A percentile compares a stretch with the other conserved stretches of the same genome.
Evolutionary conservation across 2,113 vertebrate genomes (phyloP).

Genomic region (Hypomesus transpacificus): DNA sequence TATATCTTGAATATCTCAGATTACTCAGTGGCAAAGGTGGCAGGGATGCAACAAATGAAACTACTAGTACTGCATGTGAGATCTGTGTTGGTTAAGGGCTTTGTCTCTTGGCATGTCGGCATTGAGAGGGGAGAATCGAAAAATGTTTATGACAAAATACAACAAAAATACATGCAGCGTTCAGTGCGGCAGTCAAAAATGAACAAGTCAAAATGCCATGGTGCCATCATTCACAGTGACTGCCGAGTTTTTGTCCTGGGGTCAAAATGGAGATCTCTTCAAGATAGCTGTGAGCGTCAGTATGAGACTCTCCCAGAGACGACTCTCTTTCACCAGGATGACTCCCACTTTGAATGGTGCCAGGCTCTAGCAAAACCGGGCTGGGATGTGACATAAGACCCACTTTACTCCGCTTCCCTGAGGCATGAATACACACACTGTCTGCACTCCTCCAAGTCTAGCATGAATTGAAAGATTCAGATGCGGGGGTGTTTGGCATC

Average conservation of each 20-base stretch:
- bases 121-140: too few species aligned
- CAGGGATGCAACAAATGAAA: too few species aligned
- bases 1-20: too few species aligned
- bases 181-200: not conserved
- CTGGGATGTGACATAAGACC: constrained; percentile 19
- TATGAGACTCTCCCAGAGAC: too few species aligned
- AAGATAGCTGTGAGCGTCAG: too few species aligned
- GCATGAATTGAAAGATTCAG: constrained; percentile 10
- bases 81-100: too few species aligned
- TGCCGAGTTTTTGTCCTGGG: not conserved
- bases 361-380: constrained; percentile 11
- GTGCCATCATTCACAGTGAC: not conserved
- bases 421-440: constrained; percentile 24
- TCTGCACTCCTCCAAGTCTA: not conserved
- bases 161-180: not conserved
- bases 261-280: not conserved
- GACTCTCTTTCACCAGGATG: not conserved
- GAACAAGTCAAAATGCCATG: not conserved
- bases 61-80: too few species aligned
- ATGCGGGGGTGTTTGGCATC: not conserved
- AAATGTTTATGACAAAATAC: not conserved
- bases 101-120: too few species aligned
- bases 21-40: too few species aligned
- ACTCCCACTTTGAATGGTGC: constrained; percentile 25
- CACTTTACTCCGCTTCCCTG: constrained; percentile 16